These are phyloP conservation scores for Antheraea mylitta DNA, from an alignment of 1,140 invertebrate genomes.

Conservation along the genomic window DNA sequence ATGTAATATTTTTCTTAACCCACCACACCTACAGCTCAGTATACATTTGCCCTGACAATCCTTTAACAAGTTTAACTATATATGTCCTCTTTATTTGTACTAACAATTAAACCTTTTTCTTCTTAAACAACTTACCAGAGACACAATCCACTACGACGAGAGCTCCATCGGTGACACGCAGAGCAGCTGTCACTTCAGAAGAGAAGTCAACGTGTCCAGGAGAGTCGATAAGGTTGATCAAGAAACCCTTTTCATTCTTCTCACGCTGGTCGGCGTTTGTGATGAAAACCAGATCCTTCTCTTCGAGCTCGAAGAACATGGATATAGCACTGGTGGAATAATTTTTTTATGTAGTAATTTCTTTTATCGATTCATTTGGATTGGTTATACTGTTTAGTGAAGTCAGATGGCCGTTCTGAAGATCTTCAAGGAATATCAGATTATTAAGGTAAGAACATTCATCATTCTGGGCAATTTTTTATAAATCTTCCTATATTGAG, in stretches of 20 bases:
- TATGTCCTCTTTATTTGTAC: no score
- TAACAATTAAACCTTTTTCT: no score
- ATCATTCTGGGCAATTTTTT: constrained; percentile 37
- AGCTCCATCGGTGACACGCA: constrained; percentile 99
- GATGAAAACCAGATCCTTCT: constrained; percentile 95
- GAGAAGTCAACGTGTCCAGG: constrained; percentile 99
- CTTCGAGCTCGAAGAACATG: constrained; percentile 97
- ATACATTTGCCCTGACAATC: no score
- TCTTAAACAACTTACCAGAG: constrained; percentile 84
- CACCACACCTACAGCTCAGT: no score
- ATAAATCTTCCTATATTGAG: not conserved
- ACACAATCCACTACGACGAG: constrained; percentile 99
- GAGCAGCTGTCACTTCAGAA: constrained; percentile 98
- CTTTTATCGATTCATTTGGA: no score
- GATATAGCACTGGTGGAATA: constrained; percentile 92
- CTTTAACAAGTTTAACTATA: no score
- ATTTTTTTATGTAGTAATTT: not conserved
- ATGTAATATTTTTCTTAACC: no score
- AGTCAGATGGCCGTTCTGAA: constrained; percentile 76
- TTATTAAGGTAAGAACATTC: constrained; percentile 72
- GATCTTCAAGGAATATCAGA: constrained; percentile 65
- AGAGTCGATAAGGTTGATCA: constrained; percentile 99
- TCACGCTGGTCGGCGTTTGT: constrained; percentile 93
- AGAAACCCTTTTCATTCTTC: constrained; percentile 95
- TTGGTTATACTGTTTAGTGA: constrained; percentile 11